Evolutionary conservation across 2,888 invertebrate species (phyloP), one percentile per base, ranked within the genome.

Genomic region (Bombylius major): DNA sequence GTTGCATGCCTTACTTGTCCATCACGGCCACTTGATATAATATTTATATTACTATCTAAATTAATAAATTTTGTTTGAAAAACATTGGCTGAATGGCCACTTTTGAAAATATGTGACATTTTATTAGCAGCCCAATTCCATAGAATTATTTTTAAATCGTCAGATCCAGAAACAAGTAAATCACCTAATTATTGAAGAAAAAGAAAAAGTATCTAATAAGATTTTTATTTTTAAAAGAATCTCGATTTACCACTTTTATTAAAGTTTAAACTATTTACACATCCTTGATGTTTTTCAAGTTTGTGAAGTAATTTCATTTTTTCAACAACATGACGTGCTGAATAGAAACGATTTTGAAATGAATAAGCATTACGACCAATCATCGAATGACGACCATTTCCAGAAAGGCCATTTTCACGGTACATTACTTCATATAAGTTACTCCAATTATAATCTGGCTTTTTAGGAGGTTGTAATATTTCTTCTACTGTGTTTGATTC

Each of bases 191-290:
- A 32, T 12, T 12, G 54, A 23, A 14, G 8, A 48, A 48, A 46
- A 9, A 39, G 4, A 9, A 9, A 39, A 3, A 39, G 39, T 39
- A 7, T 39, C 11, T 23, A 23, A 23, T 23, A 23, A 3, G 23
- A 23, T 23, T 23, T 23, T 23, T 23, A 31, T n/a, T 36, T n/a
- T 42, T 45, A 49, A 32, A 57, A 45, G 12, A 58, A 66, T 23
- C 23, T 23, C 23, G 23, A 23, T 23, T 70, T 71, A 75, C 89
- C 89, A 70, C 81, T 77, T 59, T 82, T 82, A 70, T 94, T 94
- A 72, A 96, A 96, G 75, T 91, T 87, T 56, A 96, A 80, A 58
- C 89, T 86, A 76, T 96, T 96, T 5, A 96, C 95, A 77, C 95
- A 95, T 59, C 94, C 94, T 64, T 77, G 79, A 71, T 96, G 96